Base-by-base conservation (phyloP, 35 echinoderm and acorn worm genomes). In the Strongylocentrotus purpuratus region DNA sequence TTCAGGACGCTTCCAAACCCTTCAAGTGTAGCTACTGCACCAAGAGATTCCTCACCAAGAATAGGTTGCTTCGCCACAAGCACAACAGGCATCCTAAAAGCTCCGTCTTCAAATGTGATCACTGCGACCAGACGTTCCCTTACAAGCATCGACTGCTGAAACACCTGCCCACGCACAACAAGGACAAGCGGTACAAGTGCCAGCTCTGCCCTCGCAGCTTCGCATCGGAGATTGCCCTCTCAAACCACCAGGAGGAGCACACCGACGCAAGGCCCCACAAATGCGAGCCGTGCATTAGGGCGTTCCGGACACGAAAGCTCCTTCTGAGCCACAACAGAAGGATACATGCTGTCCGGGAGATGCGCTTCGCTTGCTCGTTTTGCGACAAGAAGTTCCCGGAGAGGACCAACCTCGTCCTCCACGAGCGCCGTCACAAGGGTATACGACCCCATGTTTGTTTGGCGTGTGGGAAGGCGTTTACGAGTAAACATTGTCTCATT, bases 401-500 rank as follows among this genome's bases (percentile, higher is more conserved):
- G 46, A 93, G 41, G 48, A 58, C 18, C 31, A n/a, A 28, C n/a
- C 45, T 93, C 1, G 18, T 50, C 31, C 46, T 33, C 5, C 91
- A 93, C 91, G 91, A 93, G 46, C 45, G 91, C 17, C 46, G 91
- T 47, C 91, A 93, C 46, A 48, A 48, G 48, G 91, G 91, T 13
- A 93, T 93, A 33, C 10, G 91, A 58, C 91, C 91, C 1, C 91
- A 93, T 32, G 91, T 93, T 93, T 93, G 91, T 46, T 58, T 93
- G 46, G 41, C 48, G 10, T 93, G 91, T 32, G 91, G 91, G 10
- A 93, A 93, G 48, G 91, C 46, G 46, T 93, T 93, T 45, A 31
- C 45, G 22, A 55, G 18, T 32, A 93, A 93, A 28, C 13, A 47
- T 18, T 48, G 12, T 2, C 46, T 93, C 1, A 14, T 20, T 4